phyloP scores from a whole-genome alignment of 2,113 vertebrate species.

The Gadus chalcogrammus region DNA sequence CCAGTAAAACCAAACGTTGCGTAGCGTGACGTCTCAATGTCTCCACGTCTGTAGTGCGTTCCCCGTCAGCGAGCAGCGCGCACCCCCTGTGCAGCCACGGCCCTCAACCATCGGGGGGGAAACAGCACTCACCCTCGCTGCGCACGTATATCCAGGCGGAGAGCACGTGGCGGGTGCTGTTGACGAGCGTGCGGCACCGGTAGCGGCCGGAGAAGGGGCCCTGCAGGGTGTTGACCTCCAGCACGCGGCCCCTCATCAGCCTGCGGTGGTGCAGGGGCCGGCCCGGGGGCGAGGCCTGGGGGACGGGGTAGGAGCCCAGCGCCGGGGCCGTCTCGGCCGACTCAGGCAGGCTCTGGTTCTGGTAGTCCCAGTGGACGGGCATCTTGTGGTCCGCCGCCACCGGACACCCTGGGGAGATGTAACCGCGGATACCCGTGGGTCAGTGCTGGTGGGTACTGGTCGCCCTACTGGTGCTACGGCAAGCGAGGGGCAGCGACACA shows the following conservation, averaged over 20 bases:
- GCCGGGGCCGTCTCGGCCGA: constrained; percentile 5
- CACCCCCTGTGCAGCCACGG: too few species aligned
- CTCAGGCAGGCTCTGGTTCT: constrained; percentile 66
- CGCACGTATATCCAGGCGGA: constrained; percentile 76
- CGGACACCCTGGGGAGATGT: constrained; percentile 61
- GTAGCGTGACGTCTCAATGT: too few species aligned
- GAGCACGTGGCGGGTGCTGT: constrained; percentile 52
- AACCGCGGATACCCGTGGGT: not conserved
- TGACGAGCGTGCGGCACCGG: constrained; percentile 66
- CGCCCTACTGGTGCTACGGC: too few species aligned
- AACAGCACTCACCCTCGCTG: constrained; percentile 68
- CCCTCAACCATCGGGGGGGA: too few species aligned
- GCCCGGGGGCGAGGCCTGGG: not conserved
- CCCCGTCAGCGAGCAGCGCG: too few species aligned
- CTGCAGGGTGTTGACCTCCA: constrained; percentile 76
- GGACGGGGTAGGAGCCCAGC: not conserved
- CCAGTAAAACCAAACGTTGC: too few species aligned
- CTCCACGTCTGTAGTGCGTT: too few species aligned
- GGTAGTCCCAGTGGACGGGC: constrained; percentile 71
- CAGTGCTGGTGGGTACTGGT: too few species aligned
- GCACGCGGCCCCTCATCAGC: constrained; percentile 71
- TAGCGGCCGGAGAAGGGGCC: constrained; percentile 68
- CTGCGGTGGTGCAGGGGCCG: constrained; percentile 58
- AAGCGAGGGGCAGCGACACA: too few species aligned
- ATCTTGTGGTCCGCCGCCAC: constrained; percentile 64